Evolutionary conservation across 1,140 invertebrate species (phyloP).

Genomic region (Drepana arcuata): DNA sequence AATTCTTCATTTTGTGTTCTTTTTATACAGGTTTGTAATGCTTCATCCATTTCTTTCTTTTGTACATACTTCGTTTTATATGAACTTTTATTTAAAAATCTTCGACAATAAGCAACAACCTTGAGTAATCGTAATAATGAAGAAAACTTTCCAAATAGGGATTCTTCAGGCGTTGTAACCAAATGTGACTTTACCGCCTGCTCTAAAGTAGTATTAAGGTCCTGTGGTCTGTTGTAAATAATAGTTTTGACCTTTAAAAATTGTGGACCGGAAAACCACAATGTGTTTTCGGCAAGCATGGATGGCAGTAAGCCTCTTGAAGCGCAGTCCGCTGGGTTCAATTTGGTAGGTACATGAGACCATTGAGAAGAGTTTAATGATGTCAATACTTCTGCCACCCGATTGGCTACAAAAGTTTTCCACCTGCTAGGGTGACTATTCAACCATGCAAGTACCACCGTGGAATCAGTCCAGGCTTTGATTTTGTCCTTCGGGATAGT

Average conservation of each 20-base stretch:
- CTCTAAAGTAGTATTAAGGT: background rate
- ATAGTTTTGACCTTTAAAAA: slow-evolving; percentile 15
- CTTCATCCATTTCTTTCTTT: too few relatives aligned
- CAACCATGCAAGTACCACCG: slow-evolving; percentile 40
- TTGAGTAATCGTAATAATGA: too few relatives aligned
- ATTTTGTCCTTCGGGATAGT: slow-evolving; percentile 8
- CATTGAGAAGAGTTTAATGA: slow-evolving; percentile 43
- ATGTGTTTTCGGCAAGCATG: slow-evolving; percentile 14
- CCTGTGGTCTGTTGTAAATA: background rate
- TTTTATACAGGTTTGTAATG: too few relatives aligned
- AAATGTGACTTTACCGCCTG: background rate
- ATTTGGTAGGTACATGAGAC: slow-evolving; percentile 5
- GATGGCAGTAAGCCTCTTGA: slow-evolving; percentile 27
- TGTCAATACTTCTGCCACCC: slow-evolving; percentile 34
- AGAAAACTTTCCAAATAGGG: too few relatives aligned
- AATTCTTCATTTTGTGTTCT: too few relatives aligned
- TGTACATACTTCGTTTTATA: too few relatives aligned
- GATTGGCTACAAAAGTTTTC: slow-evolving; percentile 45
- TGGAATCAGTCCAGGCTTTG: slow-evolving; percentile 53
- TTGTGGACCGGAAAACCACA: slow-evolving; percentile 41
- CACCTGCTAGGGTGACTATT: slow-evolving; percentile 17
- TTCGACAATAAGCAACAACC: too few relatives aligned
- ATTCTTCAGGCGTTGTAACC: too few relatives aligned
- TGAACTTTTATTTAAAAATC: too few relatives aligned
- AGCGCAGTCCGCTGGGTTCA: slow-evolving; percentile 56